Evolutionary conservation across 2,113 vertebrate species (phyloP).

Genomic region (Oenanthe oenanthe): DNA sequence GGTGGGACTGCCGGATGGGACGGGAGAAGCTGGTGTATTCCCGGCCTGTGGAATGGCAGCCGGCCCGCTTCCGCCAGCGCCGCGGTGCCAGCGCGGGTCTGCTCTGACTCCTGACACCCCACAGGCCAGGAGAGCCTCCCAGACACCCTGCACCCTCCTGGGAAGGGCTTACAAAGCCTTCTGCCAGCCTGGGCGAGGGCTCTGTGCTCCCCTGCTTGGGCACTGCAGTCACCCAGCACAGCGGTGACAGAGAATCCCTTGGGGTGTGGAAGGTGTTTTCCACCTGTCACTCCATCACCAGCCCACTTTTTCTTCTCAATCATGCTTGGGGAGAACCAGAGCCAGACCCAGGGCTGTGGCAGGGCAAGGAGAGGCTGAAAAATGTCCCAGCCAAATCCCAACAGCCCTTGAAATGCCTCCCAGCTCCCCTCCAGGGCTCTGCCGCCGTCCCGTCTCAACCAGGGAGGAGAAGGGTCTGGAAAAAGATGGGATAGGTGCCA

Average conservation of each 20-base stretch:
- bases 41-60: background rate
- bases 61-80: rapidly evolving
- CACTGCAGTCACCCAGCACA: background rate
- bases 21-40: background rate
- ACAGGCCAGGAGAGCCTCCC: background rate
- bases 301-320: background rate
- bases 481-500: background rate
- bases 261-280: background rate
- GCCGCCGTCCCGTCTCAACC: background rate
- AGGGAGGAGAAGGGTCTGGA: background rate
- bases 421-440: background rate
- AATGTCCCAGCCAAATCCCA: background rate
- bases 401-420: background rate
- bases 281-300: background rate
- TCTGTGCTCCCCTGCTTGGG: background rate
- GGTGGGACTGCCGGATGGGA: background rate
- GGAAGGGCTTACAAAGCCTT: background rate
- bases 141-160: background rate
- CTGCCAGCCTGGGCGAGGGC: background rate
- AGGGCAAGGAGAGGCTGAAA: background rate
- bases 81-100: rapidly evolving
- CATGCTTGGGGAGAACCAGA: rapidly evolving
- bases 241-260: too few relatives aligned
- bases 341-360: background rate
- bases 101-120: rapidly evolving